These are phyloP conservation scores for Syrista parreyssii DNA, from an alignment of 2,888 invertebrate species.

Conservation along the genomic window DNA sequence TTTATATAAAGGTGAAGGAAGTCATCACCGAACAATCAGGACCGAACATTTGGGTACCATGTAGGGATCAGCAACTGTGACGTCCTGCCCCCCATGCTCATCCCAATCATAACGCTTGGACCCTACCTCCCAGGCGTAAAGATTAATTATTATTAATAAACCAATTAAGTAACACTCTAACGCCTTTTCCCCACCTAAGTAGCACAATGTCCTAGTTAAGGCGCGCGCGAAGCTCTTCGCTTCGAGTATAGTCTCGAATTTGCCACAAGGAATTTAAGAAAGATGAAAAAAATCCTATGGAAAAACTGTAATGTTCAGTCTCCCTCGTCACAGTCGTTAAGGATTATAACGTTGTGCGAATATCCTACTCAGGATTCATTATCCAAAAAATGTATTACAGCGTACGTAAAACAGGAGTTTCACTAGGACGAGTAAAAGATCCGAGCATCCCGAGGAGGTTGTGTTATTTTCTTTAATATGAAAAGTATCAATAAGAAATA, in stretches of 20 bases:
- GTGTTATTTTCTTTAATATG: background rate
- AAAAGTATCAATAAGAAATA: background rate
- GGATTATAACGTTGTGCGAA: slow-evolving; percentile 22
- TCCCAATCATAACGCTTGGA: slow-evolving; percentile 60
- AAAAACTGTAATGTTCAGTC: slow-evolving; percentile 16
- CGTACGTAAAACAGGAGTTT: background rate
- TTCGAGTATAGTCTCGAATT: slow-evolving; percentile 25
- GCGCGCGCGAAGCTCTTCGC: slow-evolving; percentile 20
- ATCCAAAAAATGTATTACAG: background rate
- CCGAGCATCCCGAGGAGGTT: background rate
- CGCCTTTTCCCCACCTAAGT: slow-evolving; percentile 46
- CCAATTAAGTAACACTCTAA: slow-evolving; percentile 51
- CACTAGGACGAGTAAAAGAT: background rate
- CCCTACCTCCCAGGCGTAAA: slow-evolving; percentile 60
- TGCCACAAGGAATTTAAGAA: slow-evolving; percentile 34
- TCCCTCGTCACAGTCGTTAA: slow-evolving; percentile 23
- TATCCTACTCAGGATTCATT: slow-evolving; percentile 11
- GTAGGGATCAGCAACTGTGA: slow-evolving; percentile 93
- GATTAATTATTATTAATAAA: slow-evolving; percentile 49
- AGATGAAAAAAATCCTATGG: slow-evolving; percentile 15
- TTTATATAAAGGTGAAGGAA: slow-evolving; percentile 94
- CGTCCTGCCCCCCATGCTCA: slow-evolving; percentile 69
- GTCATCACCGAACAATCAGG: slow-evolving; percentile 96
- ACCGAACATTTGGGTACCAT: slow-evolving; percentile 95
- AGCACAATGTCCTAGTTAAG: slow-evolving; percentile 46